phyloP scores from a whole-genome alignment of 1,140 invertebrate genomes.

The Caerostris extrusa region DNA sequence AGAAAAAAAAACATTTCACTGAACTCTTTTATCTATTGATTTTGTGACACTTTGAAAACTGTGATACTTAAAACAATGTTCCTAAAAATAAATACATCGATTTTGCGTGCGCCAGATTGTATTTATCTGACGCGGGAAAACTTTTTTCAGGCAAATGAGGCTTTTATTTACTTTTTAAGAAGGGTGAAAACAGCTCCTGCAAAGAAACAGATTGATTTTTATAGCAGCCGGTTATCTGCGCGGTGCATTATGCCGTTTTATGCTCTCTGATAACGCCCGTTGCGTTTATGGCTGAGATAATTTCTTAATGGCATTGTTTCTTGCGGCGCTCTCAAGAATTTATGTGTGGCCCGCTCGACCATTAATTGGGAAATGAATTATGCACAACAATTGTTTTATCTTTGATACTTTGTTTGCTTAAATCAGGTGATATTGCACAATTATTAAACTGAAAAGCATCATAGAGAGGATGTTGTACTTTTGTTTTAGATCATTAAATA shows the following conservation, averaged over 20 bases:
- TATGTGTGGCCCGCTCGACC: background rate
- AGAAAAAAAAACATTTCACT: background rate
- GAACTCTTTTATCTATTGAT: background rate
- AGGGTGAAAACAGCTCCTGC: background rate
- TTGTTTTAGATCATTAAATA: too few relatives aligned
- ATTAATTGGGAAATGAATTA: background rate
- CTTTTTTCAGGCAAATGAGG: conserved; percentile 6
- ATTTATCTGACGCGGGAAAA: background rate
- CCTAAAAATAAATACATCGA: conserved; percentile 13
- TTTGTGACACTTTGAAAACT: background rate
- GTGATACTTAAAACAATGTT: background rate
- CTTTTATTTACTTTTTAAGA: conserved; percentile 5
- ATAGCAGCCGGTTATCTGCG: background rate
- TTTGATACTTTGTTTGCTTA: background rate
- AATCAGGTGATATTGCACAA: background rate
- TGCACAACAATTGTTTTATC: background rate
- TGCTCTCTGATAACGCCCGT: background rate
- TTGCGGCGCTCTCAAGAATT: background rate
- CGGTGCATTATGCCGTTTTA: background rate
- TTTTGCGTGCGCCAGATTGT: background rate
- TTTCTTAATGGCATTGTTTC: background rate
- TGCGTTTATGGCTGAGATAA: conserved; percentile 9
- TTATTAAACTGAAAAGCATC: too few relatives aligned
- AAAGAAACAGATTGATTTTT: conserved; percentile 28
- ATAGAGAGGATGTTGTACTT: background rate